Evolutionary conservation across 2,888 invertebrate genomes (phyloP).

Genomic region (Pachydiplax longipennis): DNA sequence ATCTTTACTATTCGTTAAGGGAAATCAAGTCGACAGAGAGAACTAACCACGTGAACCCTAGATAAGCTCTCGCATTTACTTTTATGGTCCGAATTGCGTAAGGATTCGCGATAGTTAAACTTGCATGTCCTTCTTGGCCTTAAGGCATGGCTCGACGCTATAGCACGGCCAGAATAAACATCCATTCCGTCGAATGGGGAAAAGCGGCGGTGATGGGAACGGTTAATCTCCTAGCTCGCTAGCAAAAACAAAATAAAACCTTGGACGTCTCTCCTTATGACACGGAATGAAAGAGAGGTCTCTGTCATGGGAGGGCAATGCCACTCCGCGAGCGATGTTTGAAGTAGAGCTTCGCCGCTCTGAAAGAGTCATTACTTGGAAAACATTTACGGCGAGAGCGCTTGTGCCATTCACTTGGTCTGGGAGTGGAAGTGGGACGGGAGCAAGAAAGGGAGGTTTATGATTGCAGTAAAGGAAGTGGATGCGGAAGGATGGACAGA

Average conservation of each 20-base stretch:
- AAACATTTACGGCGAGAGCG: not conserved
- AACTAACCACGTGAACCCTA: too few species aligned
- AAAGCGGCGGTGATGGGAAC: not conserved
- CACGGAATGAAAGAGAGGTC: not conserved
- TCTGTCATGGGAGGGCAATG: not conserved
- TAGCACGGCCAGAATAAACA: not conserved
- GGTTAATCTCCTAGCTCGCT: not conserved
- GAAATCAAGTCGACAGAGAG: too few species aligned
- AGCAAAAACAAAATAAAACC: not conserved
- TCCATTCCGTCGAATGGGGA: not conserved
- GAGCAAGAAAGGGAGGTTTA: not conserved
- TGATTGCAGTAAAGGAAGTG: not conserved
- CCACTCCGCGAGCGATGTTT: not conserved
- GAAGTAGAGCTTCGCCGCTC: not conserved
- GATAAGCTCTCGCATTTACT: too few species aligned
- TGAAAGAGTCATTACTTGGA: not conserved
- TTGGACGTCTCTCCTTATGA: not conserved
- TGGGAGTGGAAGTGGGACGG: not conserved
- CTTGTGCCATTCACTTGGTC: not conserved
- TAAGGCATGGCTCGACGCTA: not conserved
- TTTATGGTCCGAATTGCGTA: too few species aligned
- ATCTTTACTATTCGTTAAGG: too few species aligned
- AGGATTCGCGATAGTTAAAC: too few species aligned
- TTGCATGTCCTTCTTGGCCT: not conserved
- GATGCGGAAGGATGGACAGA: not conserved